Base-by-base conservation (phyloP, 1,140 invertebrate species). In the Cotesia typhae region DNA sequence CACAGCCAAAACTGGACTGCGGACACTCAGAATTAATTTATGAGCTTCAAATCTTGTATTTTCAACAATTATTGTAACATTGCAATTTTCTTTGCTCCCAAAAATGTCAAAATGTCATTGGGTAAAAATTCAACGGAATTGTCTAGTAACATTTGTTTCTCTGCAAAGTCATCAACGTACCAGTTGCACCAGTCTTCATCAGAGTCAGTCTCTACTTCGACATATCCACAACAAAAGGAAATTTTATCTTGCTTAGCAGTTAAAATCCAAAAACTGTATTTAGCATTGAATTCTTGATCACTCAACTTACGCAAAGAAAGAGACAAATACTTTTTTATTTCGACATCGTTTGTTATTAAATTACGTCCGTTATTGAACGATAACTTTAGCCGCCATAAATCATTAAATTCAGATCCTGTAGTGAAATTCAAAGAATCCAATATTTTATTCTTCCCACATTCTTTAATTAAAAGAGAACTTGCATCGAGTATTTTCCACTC, bases 1-100 rank as follows among this genome's bases (percentile, higher is more conserved):
- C n/a, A 89, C 89, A 73, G 85, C 82, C 81, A 91, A 91, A 17
- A 91, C 89, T 63, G 84, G 84, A 47, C 88, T 90, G 51, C 89
- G 79, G 47, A 88, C 89, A 83, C 84, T 64, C 4, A 78, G 20
- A 10, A 78, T 68, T 17, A 63, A 17, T 52, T 77, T 77, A 60
- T 77, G 76, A 12, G 55, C 75, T 14, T 53, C 2, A n/a, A 77
- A 65, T 52, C 17, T 6, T 66, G 4, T 55, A 6, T 55, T 12
- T 5, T 1, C n/a, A 55, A 55, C 12, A n/a, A 55, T n/a, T 5
- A 72, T 14, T 9, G 37, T 66, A 9, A 72, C 38, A 59, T 66
- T 63, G 28, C 6, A 6, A 14, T 37, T 28, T 38, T 66, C 14
- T 38, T 60, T 37, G 2, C 17, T n/a, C 7, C 64, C 35, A n/a